Evolutionary conservation across 2,797 vertebrate genomes (phyloP), one percentile per base, ranked within the genome.

Genomic region (Pagetopsis macropterus): DNA sequence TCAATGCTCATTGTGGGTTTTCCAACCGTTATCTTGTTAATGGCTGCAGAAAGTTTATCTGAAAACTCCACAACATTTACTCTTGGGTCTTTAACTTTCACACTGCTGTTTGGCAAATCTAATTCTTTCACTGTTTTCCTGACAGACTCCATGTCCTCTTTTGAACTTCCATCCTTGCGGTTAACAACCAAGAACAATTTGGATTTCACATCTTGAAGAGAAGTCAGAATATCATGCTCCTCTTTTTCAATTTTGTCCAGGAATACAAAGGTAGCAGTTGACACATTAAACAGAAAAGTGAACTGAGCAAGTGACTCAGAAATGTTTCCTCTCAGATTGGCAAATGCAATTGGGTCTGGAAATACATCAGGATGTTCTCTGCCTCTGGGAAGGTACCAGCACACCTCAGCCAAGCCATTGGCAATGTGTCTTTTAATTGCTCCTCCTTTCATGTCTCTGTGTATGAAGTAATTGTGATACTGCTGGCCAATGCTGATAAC

Each of bases 341-440:
- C 78, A 2, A 95, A 83, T 1, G 93, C 90, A 19, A 93, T 4
- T 1, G 94, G 93, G 1, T 92, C 65, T 0, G 87, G 75, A 58
- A 94, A 94, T 27, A 82, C 33, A 40, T 95, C 94, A 59, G 86
- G 7, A 51, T 78, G 70, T 72, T 49, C 3, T 44, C 8, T 86
- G 0, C 93, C 93, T 2, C 84, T 70, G 1, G 94, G 94, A 27
- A 95, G 89, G 27, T 81, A 93, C 94, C 94, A 95, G 70, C 85
- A 84, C 3, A 95, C 75, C 64, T 95, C 94, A 0, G 93, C 91
- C 33, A 95, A 37, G 4, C 94, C 93, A 77, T 79, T 84, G 0
- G 85, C 51, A 23, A 91, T 81, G 27, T 56, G 40, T 11, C 75
- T 84, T 27, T 1, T 9, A 8, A 76, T 0, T 13, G 80, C 67